These are phyloP conservation scores for Mantis religiosa DNA, from an alignment of 2,888 invertebrate species.

Conservation along the genomic window DNA sequence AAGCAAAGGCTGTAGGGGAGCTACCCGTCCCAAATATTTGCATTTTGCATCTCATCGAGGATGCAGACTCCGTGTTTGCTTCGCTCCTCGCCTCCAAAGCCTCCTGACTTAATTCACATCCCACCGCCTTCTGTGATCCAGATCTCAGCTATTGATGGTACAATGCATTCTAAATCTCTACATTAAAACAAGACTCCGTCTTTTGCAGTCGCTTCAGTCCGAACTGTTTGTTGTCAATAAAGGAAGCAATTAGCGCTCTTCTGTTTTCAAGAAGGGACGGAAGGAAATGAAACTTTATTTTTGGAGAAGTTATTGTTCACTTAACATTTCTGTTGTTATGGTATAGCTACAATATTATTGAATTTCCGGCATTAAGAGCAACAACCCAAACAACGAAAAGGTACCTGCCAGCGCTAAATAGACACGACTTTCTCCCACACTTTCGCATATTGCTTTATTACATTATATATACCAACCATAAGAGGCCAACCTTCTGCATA, in stretches of 20 bases:
- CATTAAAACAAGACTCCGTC: not conserved
- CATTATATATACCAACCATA: too few species aligned
- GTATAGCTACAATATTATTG: too few species aligned
- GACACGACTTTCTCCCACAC: too few species aligned
- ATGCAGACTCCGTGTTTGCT: not conserved
- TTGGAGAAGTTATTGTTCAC: too few species aligned
- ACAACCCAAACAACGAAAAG: too few species aligned
- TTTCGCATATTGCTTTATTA: too few species aligned
- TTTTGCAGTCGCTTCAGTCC: not conserved
- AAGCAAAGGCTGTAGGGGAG: not conserved
- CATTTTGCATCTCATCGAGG: not conserved
- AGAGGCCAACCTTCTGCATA: too few species aligned
- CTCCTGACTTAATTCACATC: not conserved
- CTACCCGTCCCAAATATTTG: conserved; percentile 5
- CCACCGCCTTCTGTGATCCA: not conserved
- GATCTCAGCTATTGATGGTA: not conserved
- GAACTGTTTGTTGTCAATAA: not conserved
- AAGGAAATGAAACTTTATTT: not conserved
- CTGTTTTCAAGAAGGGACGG: not conserved
- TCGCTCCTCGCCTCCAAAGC: not conserved
- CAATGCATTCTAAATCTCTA: not conserved
- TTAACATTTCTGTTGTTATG: too few species aligned
- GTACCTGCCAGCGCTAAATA: too few species aligned
- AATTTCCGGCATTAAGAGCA: too few species aligned
- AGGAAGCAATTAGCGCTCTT: not conserved